A percentile compares a stretch with the other conserved stretches of the same genome.
phyloP scores from a whole-genome alignment of 2,888 invertebrate genomes.

The Trichacis sp. region DNA sequence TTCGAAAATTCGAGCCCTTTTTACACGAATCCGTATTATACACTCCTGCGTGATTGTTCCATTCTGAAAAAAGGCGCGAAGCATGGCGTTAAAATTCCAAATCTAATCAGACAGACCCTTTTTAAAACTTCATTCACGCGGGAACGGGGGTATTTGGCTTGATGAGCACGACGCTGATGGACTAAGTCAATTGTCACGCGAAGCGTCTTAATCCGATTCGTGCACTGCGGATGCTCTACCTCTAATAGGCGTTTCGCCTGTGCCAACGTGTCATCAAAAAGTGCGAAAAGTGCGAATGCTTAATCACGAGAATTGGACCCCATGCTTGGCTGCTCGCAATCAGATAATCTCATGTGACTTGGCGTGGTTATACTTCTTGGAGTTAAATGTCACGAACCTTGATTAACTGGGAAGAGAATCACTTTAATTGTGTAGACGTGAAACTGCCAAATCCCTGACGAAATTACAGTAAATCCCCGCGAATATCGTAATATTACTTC shows the following conservation, averaged over 20 bases:
- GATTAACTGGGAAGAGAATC: conserved; percentile 18
- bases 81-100: not conserved
- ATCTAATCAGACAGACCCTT: not conserved
- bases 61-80: too few relatives aligned
- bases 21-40: too few relatives aligned
- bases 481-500: not conserved
- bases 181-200: conserved; percentile 61
- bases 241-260: conserved; percentile 39
- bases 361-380: conserved; percentile 38
- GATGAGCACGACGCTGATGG: conserved; percentile 44
- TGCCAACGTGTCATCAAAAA: conserved; percentile 62
- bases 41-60: too few relatives aligned
- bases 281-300: conserved; percentile 69
- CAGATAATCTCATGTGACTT: conserved; percentile 52
- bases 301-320: conserved; percentile 66
- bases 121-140: not conserved
- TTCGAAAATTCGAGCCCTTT: too few relatives aligned
- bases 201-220: conserved; percentile 60
- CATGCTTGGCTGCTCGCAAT: conserved; percentile 62
- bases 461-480: not conserved
- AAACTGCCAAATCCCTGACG: conserved; percentile 23
- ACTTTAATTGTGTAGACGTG: conserved; percentile 36
- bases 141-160: conserved; percentile 27
- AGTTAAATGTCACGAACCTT: conserved; percentile 38
- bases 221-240: too few relatives aligned